A percentile compares a stretch with the other conserved stretches of the same genome.
phyloP scores from a whole-genome alignment of 1,140 invertebrate species.

The Argopecten irradians region DNA sequence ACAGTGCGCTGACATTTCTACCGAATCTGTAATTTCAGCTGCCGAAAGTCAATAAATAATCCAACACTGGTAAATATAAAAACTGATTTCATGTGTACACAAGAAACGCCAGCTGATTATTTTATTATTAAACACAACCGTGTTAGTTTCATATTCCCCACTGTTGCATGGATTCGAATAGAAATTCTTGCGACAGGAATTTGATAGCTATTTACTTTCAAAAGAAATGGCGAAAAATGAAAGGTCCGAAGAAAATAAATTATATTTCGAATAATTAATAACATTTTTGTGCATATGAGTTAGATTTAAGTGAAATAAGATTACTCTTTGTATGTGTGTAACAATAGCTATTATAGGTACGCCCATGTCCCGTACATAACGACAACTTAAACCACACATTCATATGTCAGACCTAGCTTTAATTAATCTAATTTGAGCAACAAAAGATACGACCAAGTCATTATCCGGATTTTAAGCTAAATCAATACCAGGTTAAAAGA shows the following conservation, averaged over 20 bases:
- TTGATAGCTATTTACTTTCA: slow-evolving; percentile 1
- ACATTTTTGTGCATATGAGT: neutral
- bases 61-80: neutral
- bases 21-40: slow-evolving; percentile 22
- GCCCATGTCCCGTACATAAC: neutral
- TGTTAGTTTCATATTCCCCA: neutral
- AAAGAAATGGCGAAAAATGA: neutral
- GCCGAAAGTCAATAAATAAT: neutral
- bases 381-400: neutral
- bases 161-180: neutral
- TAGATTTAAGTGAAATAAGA: neutral
- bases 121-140: neutral
- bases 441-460: slow-evolving; percentile 15
- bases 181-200: neutral
- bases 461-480: slow-evolving; percentile 7
- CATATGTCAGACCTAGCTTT: neutral
- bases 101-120: neutral
- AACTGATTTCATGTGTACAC: neutral
- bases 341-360: neutral
- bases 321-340: neutral
- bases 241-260: neutral
- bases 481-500: slow-evolving; percentile 2
- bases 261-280: neutral
- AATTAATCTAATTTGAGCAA: slow-evolving; percentile 18
- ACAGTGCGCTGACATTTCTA: neutral